Evolutionary conservation across 2,888 invertebrate genomes (phyloP), one percentile per base, ranked within the genome.

Genomic region (Charanyca ferruginea): DNA sequence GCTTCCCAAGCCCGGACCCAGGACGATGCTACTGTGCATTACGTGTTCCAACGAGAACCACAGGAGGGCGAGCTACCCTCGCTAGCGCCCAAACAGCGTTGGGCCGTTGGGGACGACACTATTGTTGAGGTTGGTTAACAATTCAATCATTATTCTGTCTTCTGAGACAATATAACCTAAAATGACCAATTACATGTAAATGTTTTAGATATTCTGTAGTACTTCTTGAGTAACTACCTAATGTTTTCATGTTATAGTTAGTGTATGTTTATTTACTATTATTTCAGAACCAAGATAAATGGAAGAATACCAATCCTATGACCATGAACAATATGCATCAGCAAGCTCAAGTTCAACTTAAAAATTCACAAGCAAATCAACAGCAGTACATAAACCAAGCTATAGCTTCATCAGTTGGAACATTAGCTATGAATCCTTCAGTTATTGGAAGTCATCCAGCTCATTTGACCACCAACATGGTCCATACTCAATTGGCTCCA

Each of bases 11-110:
- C 96, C 93, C 97, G 97, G 87, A 96, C 97, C 80, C 94, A 94
- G 77, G 98, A 99, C 93, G 99, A 99, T 96, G 98, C 98, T 77
- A 97, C 98, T 91, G 98, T 98, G 83, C 98, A 98, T 87, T 99
- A 99, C 93, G 98, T 98, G 82, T 99, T 98, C 91, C 98, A 98
- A 83, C 90, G 94, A 67, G 97, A 97, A 74, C 97, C 97, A 79
- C 97, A 97, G 79, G 98, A 98, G 89, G 97, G 97, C 62, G 98
- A 98, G 90, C 97, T 98, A 90, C 96, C 97, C 74, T 96, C 97
- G 76, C 95, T 97, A 94, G 97, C 97, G 74, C 97, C 97, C 54
- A 98, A 98, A 91, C 97, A 97, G 83, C 97, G 98, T 81, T 99
- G 99, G 99, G 98, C 98, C 42, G 96, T 98, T 70, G 98, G 98